Evolutionary conservation across 2,888 invertebrate genomes (phyloP).

Genomic region (Sisyra terminalis): DNA sequence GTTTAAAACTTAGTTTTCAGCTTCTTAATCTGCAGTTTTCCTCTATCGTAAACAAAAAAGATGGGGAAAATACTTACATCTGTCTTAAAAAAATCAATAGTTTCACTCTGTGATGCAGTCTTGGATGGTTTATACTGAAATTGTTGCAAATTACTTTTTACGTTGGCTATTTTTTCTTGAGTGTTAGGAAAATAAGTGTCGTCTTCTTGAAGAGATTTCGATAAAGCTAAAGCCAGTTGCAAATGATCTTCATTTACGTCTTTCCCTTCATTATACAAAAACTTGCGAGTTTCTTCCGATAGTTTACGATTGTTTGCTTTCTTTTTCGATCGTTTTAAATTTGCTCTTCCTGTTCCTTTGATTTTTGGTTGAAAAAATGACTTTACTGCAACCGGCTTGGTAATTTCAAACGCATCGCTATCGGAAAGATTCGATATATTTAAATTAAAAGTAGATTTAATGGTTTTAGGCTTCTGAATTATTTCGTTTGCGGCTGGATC

Average conservation of each 20-base stretch:
- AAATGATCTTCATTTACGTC: conserved; percentile 47
- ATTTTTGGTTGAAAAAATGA: conserved; percentile 13
- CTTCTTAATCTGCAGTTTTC: no score
- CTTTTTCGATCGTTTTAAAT: conserved; percentile 27
- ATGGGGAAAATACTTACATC: no score
- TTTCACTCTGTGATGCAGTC: conserved; percentile 3
- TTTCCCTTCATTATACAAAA: conserved; percentile 26
- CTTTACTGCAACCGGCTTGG: conserved; percentile 14
- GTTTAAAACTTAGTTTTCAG: no score
- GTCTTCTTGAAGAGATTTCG: conserved; percentile 30
- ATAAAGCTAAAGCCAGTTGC: conserved; percentile 48
- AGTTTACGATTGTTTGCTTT: conserved; percentile 26
- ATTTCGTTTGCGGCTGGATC: conserved; percentile 1
- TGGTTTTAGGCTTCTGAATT: no score
- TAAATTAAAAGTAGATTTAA: no score
- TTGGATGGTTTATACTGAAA: conserved; percentile 36
- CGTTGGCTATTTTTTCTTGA: conserved; percentile 18
- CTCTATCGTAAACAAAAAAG: no score
- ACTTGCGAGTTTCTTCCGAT: conserved; percentile 28
- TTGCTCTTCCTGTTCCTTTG: conserved; percentile 21
- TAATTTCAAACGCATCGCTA: conserved; percentile 20
- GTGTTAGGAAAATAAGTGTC: conserved; percentile 12
- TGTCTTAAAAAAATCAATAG: no score
- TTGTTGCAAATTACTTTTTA: conserved; percentile 37
- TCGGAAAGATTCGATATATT: conserved; percentile 10